phyloP scores from a whole-genome alignment of 2,888 invertebrate genomes.

The Protula sp. region DNA sequence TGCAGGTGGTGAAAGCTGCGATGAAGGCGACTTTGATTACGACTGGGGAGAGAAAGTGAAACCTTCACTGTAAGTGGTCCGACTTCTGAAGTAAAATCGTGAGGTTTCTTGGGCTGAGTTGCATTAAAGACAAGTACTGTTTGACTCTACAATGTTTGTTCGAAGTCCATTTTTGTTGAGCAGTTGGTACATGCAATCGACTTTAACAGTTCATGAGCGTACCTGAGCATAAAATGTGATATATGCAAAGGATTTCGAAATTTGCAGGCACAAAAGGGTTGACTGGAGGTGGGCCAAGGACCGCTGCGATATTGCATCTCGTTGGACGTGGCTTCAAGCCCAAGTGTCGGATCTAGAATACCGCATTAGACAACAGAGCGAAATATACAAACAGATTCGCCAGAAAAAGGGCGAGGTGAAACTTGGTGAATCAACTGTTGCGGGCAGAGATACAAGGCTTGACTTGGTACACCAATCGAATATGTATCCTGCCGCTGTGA shows the following conservation, averaged over 20 bases:
- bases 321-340: conserved; percentile 90
- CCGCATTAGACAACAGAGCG: conserved; percentile 80
- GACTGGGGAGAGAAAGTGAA: conserved; percentile 2
- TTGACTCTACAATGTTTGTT: no score
- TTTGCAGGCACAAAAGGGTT: conserved; percentile 54
- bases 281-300: conserved; percentile 61
- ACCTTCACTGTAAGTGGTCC: conserved; percentile 4
- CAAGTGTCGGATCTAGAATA: conserved; percentile 88
- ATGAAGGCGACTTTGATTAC: conserved; percentile 63
- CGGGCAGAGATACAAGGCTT: background rate
- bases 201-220: no score
- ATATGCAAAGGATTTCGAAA: no score
- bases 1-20: conserved; percentile 91
- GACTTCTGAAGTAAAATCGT: no score
- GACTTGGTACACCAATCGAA: background rate
- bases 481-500: conserved; percentile 41
- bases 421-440: conserved; percentile 20
- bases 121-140: no score
- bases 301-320: conserved; percentile 74
- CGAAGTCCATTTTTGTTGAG: no score
- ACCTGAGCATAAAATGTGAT: no score
- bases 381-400: conserved; percentile 63
- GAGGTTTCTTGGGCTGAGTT: no score
- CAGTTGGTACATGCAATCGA: no score
- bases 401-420: conserved; percentile 62